Evolutionary conservation across 1,140 invertebrate species (phyloP).

Genomic region (Pseudachorutes palmiensis): DNA sequence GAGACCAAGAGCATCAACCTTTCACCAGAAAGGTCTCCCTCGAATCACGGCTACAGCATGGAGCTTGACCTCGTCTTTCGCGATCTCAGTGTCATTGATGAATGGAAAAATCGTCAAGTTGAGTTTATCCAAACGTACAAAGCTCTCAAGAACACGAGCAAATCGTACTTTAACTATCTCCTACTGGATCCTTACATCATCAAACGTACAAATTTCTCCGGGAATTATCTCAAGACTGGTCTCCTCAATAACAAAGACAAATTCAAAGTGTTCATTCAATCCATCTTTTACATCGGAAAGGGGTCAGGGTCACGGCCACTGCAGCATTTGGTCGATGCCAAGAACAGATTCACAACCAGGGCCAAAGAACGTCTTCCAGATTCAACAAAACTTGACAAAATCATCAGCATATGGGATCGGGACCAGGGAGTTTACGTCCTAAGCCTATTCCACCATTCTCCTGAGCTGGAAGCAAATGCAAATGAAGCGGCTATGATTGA

Average conservation of each 20-base stretch:
- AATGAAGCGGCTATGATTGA: constrained; percentile 38
- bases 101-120: constrained; percentile 25
- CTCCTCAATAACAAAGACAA: constrained; percentile 31
- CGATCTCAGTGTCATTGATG: constrained; percentile 21
- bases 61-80: constrained; percentile 23
- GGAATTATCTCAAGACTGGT: constrained; percentile 30
- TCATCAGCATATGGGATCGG: constrained; percentile 33
- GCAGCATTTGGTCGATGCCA: constrained; percentile 33
- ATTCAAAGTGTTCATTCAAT: constrained; percentile 31
- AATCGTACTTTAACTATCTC: constrained; percentile 36
- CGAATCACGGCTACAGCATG: constrained; percentile 11
- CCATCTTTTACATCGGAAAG: constrained; percentile 37
- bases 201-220: constrained; percentile 34
- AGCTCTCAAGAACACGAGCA: constrained; percentile 17
- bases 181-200: constrained; percentile 34
- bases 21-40: background rate
- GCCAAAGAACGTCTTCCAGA: background rate
- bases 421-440: constrained; percentile 27
- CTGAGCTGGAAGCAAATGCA: constrained; percentile 32
- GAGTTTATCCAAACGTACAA: constrained; percentile 21
- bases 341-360: constrained; percentile 14
- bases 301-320: constrained; percentile 32
- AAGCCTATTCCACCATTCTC: constrained; percentile 29
- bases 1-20: constrained; percentile 1
- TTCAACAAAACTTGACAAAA: constrained; percentile 27